A percentile compares a stretch with the other conserved stretches of the same genome.
Evolutionary conservation across 2,113 vertebrate genomes (phyloP).

Genomic region (Balaeniceps rex): DNA sequence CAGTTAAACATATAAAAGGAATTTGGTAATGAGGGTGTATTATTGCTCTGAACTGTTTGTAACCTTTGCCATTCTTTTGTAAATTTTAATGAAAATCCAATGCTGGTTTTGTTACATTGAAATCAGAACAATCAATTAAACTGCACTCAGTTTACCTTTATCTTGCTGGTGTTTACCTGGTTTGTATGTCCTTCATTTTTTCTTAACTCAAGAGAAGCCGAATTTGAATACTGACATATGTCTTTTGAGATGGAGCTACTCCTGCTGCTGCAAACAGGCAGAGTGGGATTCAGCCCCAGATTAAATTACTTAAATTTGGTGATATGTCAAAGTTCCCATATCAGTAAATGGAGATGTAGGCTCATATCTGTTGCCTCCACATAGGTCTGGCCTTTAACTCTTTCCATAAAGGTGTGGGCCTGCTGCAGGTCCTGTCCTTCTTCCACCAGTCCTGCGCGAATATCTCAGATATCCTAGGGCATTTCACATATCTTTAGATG

Average conservation of each 20-base stretch:
- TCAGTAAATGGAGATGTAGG: not conserved
- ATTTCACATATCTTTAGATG: not conserved
- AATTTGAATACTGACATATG: not conserved
- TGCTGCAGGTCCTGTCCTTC: not conserved
- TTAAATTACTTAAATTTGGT: not conserved
- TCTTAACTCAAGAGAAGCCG: not conserved
- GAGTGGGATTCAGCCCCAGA: not conserved
- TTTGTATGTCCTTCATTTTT: not conserved
- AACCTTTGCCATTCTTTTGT: conserved; percentile 23
- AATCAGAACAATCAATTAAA: conserved; percentile 29
- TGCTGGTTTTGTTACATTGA: conserved; percentile 3
- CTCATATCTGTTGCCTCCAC: not conserved
- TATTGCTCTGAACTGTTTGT: conserved; percentile 18
- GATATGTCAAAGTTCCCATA: not conserved
- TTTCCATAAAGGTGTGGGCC: not conserved
- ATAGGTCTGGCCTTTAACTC: not conserved
- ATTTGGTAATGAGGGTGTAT: conserved; percentile 27
- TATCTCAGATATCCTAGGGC: not conserved
- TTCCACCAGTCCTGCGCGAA: not conserved
- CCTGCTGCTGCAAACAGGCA: not conserved
- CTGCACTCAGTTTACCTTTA: not conserved
- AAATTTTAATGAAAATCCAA: conserved; percentile 44
- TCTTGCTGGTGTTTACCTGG: not conserved
- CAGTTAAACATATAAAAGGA: conserved; percentile 17
- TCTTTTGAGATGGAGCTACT: not conserved